phyloP scores from a whole-genome alignment of 2,888 invertebrate species.

The Amiota mariae region DNA sequence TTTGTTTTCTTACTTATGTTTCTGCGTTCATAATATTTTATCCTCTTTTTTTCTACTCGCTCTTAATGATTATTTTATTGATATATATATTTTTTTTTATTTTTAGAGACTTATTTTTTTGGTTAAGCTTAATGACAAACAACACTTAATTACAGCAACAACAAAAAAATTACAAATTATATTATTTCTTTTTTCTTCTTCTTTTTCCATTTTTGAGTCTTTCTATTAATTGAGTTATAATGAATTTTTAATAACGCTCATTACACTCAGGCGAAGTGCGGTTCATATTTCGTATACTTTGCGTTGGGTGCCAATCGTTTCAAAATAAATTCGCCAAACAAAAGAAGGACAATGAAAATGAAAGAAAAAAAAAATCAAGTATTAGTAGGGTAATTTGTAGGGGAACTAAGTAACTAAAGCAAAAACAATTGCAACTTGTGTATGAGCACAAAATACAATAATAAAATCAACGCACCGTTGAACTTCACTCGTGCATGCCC shows the following conservation, averaged over 20 bases:
- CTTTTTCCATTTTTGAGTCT: constrained; percentile 37
- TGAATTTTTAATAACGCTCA: constrained; percentile 47
- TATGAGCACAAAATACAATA: too few relatives aligned
- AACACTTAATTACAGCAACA: constrained; percentile 6
- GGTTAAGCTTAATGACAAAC: constrained; percentile 42
- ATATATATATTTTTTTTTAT: not conserved
- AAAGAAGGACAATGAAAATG: too few relatives aligned
- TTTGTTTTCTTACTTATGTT: constrained; percentile 33
- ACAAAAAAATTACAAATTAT: not conserved
- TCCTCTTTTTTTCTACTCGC: not conserved
- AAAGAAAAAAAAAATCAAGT: not conserved
- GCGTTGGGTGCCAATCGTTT: constrained; percentile 11
- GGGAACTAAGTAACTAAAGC: too few relatives aligned
- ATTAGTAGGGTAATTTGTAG: not conserved
- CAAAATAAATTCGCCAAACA: not conserved
- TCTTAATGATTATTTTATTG: constrained; percentile 46
- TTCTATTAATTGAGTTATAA: constrained; percentile 39
- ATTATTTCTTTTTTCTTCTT: not conserved
- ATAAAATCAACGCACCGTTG: constrained; percentile 17
- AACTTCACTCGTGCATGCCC: constrained; percentile 46
- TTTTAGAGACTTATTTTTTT: constrained; percentile 15
- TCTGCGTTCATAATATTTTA: not conserved
- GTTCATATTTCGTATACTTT: not conserved
- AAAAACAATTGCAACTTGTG: constrained; percentile 8
- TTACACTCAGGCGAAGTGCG: constrained; percentile 31